These are phyloP conservation scores for Atta colombica DNA, from an alignment of 1,140 invertebrate species.

Conservation along the genomic window DNA sequence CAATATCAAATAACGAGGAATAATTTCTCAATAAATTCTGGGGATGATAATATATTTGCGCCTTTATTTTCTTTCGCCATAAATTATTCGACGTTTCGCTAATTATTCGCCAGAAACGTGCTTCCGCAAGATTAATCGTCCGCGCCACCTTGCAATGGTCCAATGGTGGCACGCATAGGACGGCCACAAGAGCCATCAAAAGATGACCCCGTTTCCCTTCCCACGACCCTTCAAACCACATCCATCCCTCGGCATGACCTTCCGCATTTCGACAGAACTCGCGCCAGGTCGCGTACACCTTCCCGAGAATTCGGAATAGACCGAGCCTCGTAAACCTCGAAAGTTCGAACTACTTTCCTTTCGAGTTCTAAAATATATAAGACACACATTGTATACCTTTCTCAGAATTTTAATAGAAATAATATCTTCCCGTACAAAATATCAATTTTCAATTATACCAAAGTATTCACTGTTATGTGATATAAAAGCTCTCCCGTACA, in stretches of 20 bases:
- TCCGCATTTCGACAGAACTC: slow-evolving; percentile 59
- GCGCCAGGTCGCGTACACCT: slow-evolving; percentile 70
- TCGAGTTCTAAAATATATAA: slow-evolving; percentile 32
- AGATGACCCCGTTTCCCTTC: slow-evolving; percentile 77
- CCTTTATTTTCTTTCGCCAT: background rate
- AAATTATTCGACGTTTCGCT: slow-evolving; percentile 59
- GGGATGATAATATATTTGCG: background rate
- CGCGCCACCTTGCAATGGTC: slow-evolving; percentile 31
- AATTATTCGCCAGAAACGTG: slow-evolving; percentile 44
- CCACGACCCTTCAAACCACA: slow-evolving; percentile 75
- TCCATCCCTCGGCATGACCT: slow-evolving; percentile 58
- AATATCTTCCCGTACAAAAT: background rate
- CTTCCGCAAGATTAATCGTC: slow-evolving; percentile 41
- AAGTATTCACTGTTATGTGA: background rate
- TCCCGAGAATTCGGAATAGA: slow-evolving; percentile 56
- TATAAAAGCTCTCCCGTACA: slow-evolving; percentile 1
- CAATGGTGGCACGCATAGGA: slow-evolving; percentile 38
- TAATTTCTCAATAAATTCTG: background rate
- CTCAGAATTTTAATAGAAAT: slow-evolving; percentile 10
- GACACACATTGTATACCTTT: background rate
- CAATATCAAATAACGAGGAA: background rate
- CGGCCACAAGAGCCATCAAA: slow-evolving; percentile 53
- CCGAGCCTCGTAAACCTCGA: slow-evolving; percentile 36
- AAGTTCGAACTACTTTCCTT: slow-evolving; percentile 48
- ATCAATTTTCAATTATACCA: slow-evolving; percentile 27